phyloP scores from a whole-genome alignment of 1,140 invertebrate species.

The Macrosteles quadrilineatus region DNA sequence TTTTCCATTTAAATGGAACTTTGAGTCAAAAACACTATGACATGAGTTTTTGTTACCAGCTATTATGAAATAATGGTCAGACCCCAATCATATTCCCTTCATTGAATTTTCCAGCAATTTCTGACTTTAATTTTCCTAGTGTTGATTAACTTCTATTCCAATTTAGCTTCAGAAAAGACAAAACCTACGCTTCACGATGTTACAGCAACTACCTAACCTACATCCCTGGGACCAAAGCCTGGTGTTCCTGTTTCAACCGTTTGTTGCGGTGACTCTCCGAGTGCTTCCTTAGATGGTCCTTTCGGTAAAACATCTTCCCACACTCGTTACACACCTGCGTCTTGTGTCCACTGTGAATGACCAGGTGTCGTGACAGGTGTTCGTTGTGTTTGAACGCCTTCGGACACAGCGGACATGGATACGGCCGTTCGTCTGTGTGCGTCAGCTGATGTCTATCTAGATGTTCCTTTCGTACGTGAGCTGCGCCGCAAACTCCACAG shows the following conservation, averaged over 20 bases:
- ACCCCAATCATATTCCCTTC: too few species aligned
- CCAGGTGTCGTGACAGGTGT: slow-evolving; percentile 77
- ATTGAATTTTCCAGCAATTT: too few species aligned
- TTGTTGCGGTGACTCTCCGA: slow-evolving; percentile 30
- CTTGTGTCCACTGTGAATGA: slow-evolving; percentile 83
- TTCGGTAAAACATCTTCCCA: slow-evolving; percentile 73
- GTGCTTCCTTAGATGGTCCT: slow-evolving; percentile 67
- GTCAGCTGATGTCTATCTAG: slow-evolving; percentile 43
- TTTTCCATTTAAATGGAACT: too few species aligned
- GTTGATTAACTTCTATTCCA: too few species aligned
- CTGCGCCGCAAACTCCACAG: slow-evolving; percentile 46
- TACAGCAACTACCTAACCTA: too few species aligned
- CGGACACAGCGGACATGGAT: slow-evolving; percentile 78
- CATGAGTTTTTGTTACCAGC: too few species aligned
- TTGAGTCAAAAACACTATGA: too few species aligned
- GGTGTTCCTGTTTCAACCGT: slow-evolving; percentile 27
- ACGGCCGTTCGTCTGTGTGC: slow-evolving; percentile 49
- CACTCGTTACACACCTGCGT: slow-evolving; percentile 80
- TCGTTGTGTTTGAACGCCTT: slow-evolving; percentile 84
- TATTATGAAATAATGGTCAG: too few species aligned
- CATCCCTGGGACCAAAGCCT: background rate
- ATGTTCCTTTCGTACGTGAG: slow-evolving; percentile 45
- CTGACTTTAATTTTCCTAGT: too few species aligned
- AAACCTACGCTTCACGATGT: too few species aligned
- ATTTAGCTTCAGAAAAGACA: too few species aligned